Percentiles rank a stretch among this genome's conserved stretches.
phyloP scores from a whole-genome alignment of 2,113 vertebrate genomes.

The Peromyscus leucopus region DNA sequence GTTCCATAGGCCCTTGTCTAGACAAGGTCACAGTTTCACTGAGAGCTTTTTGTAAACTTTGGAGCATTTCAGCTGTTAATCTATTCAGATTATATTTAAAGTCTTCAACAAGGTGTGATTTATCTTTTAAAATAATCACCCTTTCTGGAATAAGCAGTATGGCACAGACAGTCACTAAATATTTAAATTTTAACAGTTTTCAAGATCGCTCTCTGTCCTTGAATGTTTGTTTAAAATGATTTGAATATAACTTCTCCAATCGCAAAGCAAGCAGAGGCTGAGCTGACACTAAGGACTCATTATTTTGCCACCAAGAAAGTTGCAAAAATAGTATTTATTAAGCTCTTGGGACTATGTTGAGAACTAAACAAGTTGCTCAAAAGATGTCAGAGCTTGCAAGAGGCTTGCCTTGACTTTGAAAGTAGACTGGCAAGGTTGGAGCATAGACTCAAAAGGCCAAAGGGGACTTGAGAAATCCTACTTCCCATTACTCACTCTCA shows the following conservation, averaged over 20 bases:
- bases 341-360: conserved; percentile 44
- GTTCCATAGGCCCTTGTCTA: not conserved
- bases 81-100: conserved; percentile 66
- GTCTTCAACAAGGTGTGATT: conserved; percentile 30
- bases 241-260: conserved; percentile 57
- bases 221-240: conserved; percentile 72
- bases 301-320: conserved; percentile 67
- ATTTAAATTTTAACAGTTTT: conserved; percentile 56
- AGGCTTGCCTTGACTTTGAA: conserved; percentile 5
- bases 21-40: conserved; percentile 36
- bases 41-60: conserved; percentile 57
- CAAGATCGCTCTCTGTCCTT: conserved; percentile 27
- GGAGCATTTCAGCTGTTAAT: conserved; percentile 63
- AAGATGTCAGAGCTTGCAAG: conserved; percentile 41
- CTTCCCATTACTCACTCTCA: conserved; percentile 56
- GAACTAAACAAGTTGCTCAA: conserved; percentile 51
- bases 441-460: conserved; percentile 39
- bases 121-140: conserved; percentile 67
- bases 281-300: conserved; percentile 64
- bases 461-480: conserved; percentile 43
- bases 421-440: conserved; percentile 37
- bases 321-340: conserved; percentile 70
- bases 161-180: not conserved
- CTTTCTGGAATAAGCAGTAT: conserved; percentile 4
- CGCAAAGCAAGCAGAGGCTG: conserved; percentile 24